Evolutionary conservation across 2,113 vertebrate species (phyloP), one percentile per base, ranked within the genome.

Genomic region (Gymnarchus niloticus): DNA sequence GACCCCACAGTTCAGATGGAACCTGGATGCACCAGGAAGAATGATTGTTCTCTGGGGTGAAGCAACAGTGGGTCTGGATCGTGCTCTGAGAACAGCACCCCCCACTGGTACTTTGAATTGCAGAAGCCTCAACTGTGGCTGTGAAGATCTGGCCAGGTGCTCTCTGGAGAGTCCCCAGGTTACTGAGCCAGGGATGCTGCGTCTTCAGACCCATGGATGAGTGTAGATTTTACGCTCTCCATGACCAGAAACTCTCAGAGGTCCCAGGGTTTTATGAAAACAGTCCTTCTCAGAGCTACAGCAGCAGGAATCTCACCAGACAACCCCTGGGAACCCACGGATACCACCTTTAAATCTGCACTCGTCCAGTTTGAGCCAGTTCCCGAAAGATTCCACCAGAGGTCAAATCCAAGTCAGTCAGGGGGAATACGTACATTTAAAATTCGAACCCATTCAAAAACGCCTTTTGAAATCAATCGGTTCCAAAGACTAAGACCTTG

Each of bases 31-130:
- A 78, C 37, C 23, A 41, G 46, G 44, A 41, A 21, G 8, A 41
- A 78, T 78, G 76, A 78, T 17, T 78, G 76, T 37, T 46, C 44
- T 78, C 44, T 9, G 76, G 76, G 76, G 76, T n/a, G 76, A 48
- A 48, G 76, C 41, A n/a, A 41, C 1, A 41, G 41, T 4, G 76
- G 73, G 76, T 37, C 37, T 7, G 3, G 76, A 48, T 48, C 23
- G 21, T 78, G 19, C 76, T 78, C 76, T 2, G 37, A 48, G 76
- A 19, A 21, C 44, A 48, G 7, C 0, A 7, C 76, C 9, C 44
- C 76, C 76, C 23, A 3, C 76, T 23, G 76, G 6, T 23, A 48
- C 46, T 37, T 78, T 78, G 37, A 78, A 21, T 37, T 37, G 41
- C 76, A 48, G 65, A 73, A 33, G 19, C 41, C 65, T 73, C 28